Percentiles rank a stretch among this genome's conserved stretches.
phyloP scores from a whole-genome alignment of 1,140 invertebrate genomes.

The Atta cephalotes region DNA sequence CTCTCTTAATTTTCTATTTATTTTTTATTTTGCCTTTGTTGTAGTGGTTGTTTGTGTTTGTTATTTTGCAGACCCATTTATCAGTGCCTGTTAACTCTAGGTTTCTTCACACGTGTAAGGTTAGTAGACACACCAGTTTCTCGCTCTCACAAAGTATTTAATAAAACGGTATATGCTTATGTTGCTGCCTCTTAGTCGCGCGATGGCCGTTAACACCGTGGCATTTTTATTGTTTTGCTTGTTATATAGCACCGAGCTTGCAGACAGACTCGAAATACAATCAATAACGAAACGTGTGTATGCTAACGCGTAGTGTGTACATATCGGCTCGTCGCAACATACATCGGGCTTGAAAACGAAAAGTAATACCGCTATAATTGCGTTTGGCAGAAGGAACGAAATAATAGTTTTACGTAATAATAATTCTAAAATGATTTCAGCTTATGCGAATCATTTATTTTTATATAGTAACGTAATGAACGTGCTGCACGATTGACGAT shows the following conservation, averaged over 20 bases:
- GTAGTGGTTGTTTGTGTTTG: conserved; percentile 88
- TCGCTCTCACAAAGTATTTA: conserved; percentile 56
- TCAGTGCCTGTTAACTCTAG: conserved; percentile 94
- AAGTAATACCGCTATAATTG: conserved; percentile 20
- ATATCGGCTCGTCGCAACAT: conserved; percentile 36
- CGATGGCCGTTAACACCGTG: conserved; percentile 49
- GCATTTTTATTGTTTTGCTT: conserved; percentile 52
- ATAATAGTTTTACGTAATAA: not conserved
- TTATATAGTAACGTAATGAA: not conserved
- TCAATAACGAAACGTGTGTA: conserved; percentile 40
- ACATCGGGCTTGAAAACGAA: not conserved
- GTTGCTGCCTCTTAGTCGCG: conserved; percentile 14
- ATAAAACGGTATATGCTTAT: conserved; percentile 48
- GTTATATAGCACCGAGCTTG: conserved; percentile 62
- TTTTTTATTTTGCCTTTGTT: conserved; percentile 88
- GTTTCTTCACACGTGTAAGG: conserved; percentile 93
- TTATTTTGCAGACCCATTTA: conserved; percentile 95
- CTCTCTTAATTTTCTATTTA: conserved; percentile 67
- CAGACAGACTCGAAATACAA: conserved; percentile 54
- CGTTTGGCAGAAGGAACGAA: not conserved
- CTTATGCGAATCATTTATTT: not conserved
- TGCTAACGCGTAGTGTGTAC: conserved; percentile 37
- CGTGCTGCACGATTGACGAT: not conserved
- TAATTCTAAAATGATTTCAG: conserved; percentile 21
- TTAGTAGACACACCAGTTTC: conserved; percentile 86